Evolutionary conservation across 1,140 invertebrate genomes (phyloP), one percentile per base, ranked within the genome.

Genomic region (Drosophila mauritiana): DNA sequence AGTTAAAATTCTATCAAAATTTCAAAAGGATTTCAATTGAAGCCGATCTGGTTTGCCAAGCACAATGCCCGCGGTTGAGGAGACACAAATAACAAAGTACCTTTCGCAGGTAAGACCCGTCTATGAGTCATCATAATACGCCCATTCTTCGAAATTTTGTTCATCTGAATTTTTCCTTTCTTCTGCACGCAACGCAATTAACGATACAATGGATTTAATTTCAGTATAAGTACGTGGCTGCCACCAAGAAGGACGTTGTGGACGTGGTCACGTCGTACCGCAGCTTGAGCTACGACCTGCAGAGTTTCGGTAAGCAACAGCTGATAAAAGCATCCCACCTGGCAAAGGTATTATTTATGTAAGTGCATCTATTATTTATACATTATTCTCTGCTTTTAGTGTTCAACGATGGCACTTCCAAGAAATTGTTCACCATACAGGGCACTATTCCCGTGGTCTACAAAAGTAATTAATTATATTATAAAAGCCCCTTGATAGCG

Each of bases 391-490:
- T 34, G 0, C 34, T 43, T n/a, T 89, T 93, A 97, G 97, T 97
- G 27, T 98, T 98, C 92, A 98, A 97, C 92, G 97, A 98, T 96
- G 98, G 98, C 39, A 94, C 93, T 13, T 93, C 94, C 57, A 97
- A 96, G 92, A 96, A 98, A 62, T 93, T 99, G 56, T 93, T 98
- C 11, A 96, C 96, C 91, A 93, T 99, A 13, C 94, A 95, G 91
- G 98, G 98, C 53, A 99, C 98, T 13, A 98, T 99, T 91, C 98
- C 98, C 31, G 97, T 99, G 2, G 93, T 93, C 37, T 99, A 97
- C 91, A 98, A 97, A 96, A 97, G 97, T 94, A 93, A 91, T 64
- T 76, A 59, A 6, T 4, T 45, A 7, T 27, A 52, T 11, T 17
- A 39, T 1, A 25, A 25, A 15, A 0, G 7, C 34, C 12, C 2